These are phyloP conservation scores for Tenebrosternarchus preto DNA, from an alignment of 2,113 vertebrate genomes.

Conservation along the genomic window DNA sequence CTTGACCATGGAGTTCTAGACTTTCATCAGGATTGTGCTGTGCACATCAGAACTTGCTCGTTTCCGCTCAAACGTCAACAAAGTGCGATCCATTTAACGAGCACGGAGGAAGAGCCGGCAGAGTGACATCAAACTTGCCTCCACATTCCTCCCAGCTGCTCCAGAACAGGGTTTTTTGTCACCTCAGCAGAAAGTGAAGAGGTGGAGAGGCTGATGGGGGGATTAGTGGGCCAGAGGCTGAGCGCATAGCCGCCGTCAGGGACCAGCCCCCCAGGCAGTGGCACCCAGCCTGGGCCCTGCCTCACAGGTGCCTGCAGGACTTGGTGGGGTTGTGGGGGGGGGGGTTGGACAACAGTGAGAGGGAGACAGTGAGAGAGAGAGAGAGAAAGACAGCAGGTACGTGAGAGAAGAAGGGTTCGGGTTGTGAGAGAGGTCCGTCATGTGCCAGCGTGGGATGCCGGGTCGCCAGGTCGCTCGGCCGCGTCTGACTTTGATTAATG, in stretches of 20 bases:
- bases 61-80: neutral
- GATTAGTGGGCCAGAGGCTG: neutral
- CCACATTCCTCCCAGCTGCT: no score
- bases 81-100: neutral
- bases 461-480: slow-evolving; percentile 90
- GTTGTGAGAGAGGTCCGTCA: slow-evolving; percentile 70
- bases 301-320: neutral
- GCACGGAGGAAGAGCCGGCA: no score
- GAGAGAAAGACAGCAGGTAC: slow-evolving; percentile 72
- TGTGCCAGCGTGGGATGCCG: slow-evolving; percentile 71
- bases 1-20: neutral
- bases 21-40: neutral
- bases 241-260: neutral
- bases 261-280: neutral
- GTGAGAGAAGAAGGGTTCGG: slow-evolving; percentile 56
- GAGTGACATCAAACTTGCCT: no score
- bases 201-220: neutral
- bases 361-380: slow-evolving; percentile 64
- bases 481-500: slow-evolving; percentile 99
- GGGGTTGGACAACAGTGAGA: slow-evolving; percentile 36
- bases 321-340: slow-evolving; percentile 17
- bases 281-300: neutral
- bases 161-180: neutral
- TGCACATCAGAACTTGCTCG: neutral
- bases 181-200: neutral